Conservation (phyloP, 2,113 vertebrate genomes). For the Acanthochromis polyacanthus region DNA sequence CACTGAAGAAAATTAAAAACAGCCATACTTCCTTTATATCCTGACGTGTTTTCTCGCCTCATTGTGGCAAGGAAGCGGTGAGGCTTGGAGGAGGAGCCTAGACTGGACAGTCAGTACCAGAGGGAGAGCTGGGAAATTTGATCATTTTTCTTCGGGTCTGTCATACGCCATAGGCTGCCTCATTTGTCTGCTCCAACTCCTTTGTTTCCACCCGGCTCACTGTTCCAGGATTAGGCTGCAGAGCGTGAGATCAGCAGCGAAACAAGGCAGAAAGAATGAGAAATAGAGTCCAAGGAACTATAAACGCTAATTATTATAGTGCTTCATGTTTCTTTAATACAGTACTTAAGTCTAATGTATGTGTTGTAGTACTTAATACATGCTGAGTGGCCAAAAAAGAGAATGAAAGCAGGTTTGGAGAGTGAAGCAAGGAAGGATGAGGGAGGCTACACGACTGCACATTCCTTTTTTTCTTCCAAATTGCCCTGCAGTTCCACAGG, state of each 20-base stretch:
- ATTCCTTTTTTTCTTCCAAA: slow-evolving; percentile 26
- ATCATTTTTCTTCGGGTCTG: slow-evolving; percentile 83
- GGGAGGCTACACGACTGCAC: slow-evolving; percentile 13
- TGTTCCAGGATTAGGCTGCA: slow-evolving; percentile 57
- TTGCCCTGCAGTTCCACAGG: slow-evolving; percentile 61
- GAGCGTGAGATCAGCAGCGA: slow-evolving; percentile 26
- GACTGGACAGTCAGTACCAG: slow-evolving; percentile 64
- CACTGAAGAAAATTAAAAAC: slow-evolving; percentile 68
- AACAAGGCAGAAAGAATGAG: slow-evolving; percentile 8
- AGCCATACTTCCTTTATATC: slow-evolving; percentile 65
- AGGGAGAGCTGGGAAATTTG: slow-evolving; percentile 76
- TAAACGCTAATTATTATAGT: slow-evolving; percentile 62
- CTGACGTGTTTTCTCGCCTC: slow-evolving; percentile 76
- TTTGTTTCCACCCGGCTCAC: slow-evolving; percentile 77
- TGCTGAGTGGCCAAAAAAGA: slow-evolving; percentile 60
- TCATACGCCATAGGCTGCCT: slow-evolving; percentile 79
- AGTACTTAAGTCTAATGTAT: slow-evolving; percentile 56
- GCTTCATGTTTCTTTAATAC: slow-evolving; percentile 64
- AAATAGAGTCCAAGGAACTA: slow-evolving; percentile 21
- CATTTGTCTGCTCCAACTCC: slow-evolving; percentile 82
- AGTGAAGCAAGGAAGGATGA: slow-evolving; percentile 27
- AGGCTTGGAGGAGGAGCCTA: slow-evolving; percentile 50
- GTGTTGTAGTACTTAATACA: slow-evolving; percentile 56
- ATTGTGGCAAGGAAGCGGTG: slow-evolving; percentile 44
- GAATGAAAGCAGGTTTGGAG: slow-evolving; percentile 33